Base-by-base conservation (phyloP, 2,113 vertebrate species). In the Vicugna pacos region DNA sequence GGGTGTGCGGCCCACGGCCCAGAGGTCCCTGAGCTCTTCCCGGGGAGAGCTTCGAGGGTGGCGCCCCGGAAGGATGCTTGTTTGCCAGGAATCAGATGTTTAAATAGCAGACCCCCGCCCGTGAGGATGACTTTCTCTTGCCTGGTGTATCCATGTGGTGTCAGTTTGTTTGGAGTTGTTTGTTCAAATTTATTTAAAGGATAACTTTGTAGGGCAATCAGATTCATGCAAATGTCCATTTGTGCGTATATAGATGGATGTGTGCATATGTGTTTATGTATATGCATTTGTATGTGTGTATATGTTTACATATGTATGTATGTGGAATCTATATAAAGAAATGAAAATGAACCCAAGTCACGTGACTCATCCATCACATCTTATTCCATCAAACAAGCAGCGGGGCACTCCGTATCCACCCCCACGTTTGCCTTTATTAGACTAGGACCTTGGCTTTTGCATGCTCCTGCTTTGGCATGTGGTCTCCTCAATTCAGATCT, bases 1-100 rank as follows among this genome's bases (percentile, higher is more conserved):
- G 56, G 15, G 13, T 50, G 0, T 6, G 9, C 0, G 0, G 50
- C 52, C 42, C 13, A 42, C 10, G 17, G 52, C 70, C 52, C 13
- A 2, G 2, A 32, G 3, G 2, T 19, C 24, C 81, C 38, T 14
- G 2, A 6, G 48, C 19, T 42, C 3, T 54, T 24, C 60, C 84
- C 15, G 2, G 54, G 2, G 54, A 54, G 77, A 84, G 19, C 7
- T 7, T 2, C 5, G 5, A 38, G 19, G 77, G 13, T 62, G 11
- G 6, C 2, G 0, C 12, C 9, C 48, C 54, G 15, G 42, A 8
- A 20, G 0, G 28, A 19, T 26, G 22, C 8, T 22, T 30, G 2
- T 56, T 12, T 6, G 15, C 64, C 13, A 15, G 54, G 64, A 90
- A 10, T 46, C 28, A 15, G 42, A 4, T 60, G 3, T 28, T 67